A percentile compares a stretch with the other conserved stretches of the same genome.
Conservation (phyloP, 2,797 vertebrate genomes). For the Trachops cirrhosus region DNA sequence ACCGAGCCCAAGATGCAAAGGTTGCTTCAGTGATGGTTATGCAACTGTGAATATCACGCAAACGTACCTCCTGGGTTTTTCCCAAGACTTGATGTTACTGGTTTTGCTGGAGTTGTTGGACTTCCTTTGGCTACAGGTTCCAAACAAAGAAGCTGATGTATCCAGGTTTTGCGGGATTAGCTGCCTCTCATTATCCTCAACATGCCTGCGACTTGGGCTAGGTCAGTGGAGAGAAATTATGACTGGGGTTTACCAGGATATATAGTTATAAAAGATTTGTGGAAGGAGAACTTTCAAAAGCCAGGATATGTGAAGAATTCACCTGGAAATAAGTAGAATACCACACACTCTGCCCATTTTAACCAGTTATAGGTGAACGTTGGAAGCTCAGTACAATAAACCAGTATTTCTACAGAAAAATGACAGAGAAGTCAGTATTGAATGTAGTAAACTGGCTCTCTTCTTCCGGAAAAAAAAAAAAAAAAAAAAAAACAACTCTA, state of each 20-base stretch:
- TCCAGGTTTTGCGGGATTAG: conserved; percentile 89
- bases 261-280: conserved; percentile 86
- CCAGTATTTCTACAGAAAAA: conserved; percentile 68
- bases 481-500: not conserved
- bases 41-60: conserved; percentile 86
- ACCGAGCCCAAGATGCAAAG: not conserved
- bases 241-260: conserved; percentile 86
- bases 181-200: conserved; percentile 92
- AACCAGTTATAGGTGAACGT: conserved; percentile 76
- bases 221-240: conserved; percentile 79
- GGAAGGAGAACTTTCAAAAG: conserved; percentile 89
- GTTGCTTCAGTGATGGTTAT: conserved; percentile 71
- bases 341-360: conserved; percentile 45
- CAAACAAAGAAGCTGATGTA: conserved; percentile 90
- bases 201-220: conserved; percentile 87
- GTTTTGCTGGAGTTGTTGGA: conserved; percentile 92
- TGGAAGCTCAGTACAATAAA: conserved; percentile 59
- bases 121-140: conserved; percentile 93
- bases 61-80: conserved; percentile 91
- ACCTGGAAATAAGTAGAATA: conserved; percentile 78
- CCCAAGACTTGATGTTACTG: conserved; percentile 89
- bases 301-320: conserved; percentile 76
- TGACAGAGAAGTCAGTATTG: conserved; percentile 63
- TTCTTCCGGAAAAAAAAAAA: conserved; percentile 71
- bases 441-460: conserved; percentile 77